These are phyloP conservation scores for Palythoa grandiflora DNA, from an alignment of 92 coral and sea anemone species.

Conservation along the genomic window DNA sequence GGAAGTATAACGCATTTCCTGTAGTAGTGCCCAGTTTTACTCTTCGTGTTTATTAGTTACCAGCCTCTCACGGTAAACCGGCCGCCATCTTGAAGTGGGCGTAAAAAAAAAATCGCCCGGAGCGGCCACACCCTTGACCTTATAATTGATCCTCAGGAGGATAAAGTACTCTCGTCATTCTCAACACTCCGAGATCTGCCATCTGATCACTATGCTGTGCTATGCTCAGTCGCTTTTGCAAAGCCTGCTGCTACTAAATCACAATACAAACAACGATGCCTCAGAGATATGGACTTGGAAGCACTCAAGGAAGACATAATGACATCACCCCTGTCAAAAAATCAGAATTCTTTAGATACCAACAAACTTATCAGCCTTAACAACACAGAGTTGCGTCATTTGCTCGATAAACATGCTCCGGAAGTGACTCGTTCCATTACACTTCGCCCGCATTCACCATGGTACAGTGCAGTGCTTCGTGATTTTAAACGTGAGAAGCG, in stretches of 20 bases:
- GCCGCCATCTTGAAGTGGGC: no score
- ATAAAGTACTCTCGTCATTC: constrained; percentile 41
- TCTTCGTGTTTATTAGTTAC: no score
- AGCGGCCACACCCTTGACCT: constrained; percentile 58
- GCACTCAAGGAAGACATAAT: no score
- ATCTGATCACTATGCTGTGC: constrained; percentile 53
- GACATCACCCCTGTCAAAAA: no score
- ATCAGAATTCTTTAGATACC: neutral
- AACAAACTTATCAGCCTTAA: constrained; percentile 42
- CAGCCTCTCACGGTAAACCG: no score
- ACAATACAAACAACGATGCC: no score
- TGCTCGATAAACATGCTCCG: constrained; percentile 56
- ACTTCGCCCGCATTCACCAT: constrained; percentile 58
- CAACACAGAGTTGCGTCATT: constrained; percentile 44
- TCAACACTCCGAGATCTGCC: constrained; percentile 47
- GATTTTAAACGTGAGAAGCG: constrained; percentile 43
- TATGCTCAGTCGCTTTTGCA: constrained; percentile 50
- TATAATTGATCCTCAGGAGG: constrained; percentile 56
- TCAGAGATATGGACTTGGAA: no score
- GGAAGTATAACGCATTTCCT: no score
- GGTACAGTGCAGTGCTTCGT: constrained; percentile 46
- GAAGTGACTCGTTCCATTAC: constrained; percentile 56
- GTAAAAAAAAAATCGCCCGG: no score
- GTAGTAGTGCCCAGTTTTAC: no score
- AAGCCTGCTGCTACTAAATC: neutral